Evolutionary conservation across 2,113 vertebrate species (phyloP), one percentile per base, ranked within the genome.

Genomic region (Sinocyclocheilus maitianheensis): DNA sequence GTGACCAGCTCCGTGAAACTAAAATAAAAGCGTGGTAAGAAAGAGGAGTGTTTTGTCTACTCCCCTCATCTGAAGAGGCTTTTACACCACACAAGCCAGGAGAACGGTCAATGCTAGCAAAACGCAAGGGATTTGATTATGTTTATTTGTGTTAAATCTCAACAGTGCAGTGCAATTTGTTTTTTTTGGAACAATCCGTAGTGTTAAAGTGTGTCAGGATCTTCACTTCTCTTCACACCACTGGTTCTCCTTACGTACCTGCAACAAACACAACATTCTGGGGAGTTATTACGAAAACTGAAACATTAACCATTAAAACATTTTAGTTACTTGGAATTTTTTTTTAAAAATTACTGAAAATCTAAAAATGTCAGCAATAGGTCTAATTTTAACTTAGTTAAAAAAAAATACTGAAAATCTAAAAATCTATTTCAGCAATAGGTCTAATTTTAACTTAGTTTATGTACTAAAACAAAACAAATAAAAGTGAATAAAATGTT

Each of bases 191-290:
- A 96, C 94, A 92, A 96, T 95, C 95, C 94, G 95, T 86, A 95
- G 92, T 91, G 95, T 96, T 95, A 94, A 95, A 94, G 94, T 95
- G 48, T 93, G 83, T 86, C 81, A 93, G 94, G 93, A 94, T 92
- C 87, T 90, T 91, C 77, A 99, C 93, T 99, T 99, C 91, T 99
- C 98, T 97, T 99, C 98, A 93, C 98, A 99, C 98, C 98, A 99
- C 94, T 99, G 98, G 95, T 99, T 99, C 94, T 99, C 98, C 95
- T 99, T 99, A 94, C 98, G 98, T 95, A 99, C 98, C 98, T 99
- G 91, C 12, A 93, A 92, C 65, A 40, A 11, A 48, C 40, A 51
- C 46, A 55, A 5, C 53, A 55, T 55, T 5, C 46, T 12, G 46
- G 46, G 0, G 46, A 48, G 46, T 3, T 48, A 11, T 3, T 48